These are phyloP conservation scores for Tetragnatha montana DNA, from an alignment of 2,888 invertebrate species.

Conservation along the genomic window DNA sequence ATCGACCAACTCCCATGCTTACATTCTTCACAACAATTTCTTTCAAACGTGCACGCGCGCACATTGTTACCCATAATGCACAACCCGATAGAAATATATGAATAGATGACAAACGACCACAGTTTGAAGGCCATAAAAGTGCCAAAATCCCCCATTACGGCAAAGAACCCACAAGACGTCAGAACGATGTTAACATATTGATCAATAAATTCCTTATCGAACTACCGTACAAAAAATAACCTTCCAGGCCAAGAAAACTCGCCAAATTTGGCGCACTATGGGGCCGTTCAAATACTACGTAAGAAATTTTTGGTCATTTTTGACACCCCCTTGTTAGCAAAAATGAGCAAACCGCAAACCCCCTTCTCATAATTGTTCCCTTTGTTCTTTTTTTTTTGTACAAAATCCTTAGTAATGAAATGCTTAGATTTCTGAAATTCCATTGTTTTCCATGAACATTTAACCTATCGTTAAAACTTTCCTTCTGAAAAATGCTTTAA, in stretches of 20 bases:
- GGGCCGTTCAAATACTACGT: no score
- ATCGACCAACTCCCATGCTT: background rate
- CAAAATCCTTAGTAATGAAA: no score
- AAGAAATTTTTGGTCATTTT: no score
- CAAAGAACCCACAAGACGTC: slow-evolving; percentile 13
- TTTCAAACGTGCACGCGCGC: background rate
- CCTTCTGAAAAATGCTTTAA: no score
- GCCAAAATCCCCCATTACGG: slow-evolving; percentile 50
- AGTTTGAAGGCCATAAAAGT: slow-evolving; percentile 57
- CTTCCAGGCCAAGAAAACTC: slow-evolving; percentile 19
- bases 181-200: slow-evolving; percentile 57
- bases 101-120: slow-evolving; percentile 35
- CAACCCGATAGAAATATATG: background rate
- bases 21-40: background rate
- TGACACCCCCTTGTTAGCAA: no score
- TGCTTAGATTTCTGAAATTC: no score
- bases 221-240: slow-evolving; percentile 10
- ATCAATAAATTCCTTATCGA: slow-evolving; percentile 66
- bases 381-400: no score
- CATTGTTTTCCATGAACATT: no score
- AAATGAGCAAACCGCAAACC: no score
- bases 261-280: slow-evolving; percentile 60
- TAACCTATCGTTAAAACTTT: no score
- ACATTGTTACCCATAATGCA: slow-evolving; percentile 18
- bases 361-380: no score